These are phyloP conservation scores for Chanos chanos DNA, from an alignment of 2,797 vertebrate genomes.

Conservation along the genomic window DNA sequence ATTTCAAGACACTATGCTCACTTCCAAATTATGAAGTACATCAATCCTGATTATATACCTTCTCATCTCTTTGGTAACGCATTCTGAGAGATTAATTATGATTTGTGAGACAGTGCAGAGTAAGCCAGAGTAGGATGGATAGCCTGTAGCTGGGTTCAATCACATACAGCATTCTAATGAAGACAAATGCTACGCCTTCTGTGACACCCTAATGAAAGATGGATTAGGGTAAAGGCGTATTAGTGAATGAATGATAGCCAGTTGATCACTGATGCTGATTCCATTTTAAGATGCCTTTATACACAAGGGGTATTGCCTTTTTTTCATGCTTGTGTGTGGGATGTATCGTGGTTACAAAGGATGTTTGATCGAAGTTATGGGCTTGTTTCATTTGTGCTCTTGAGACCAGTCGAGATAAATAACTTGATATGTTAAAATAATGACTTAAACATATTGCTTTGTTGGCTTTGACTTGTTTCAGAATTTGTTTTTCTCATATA, in stretches of 20 bases:
- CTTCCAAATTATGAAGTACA: constrained; percentile 26
- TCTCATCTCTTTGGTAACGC: constrained; percentile 18
- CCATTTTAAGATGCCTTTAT: constrained; percentile 21
- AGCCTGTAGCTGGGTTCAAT: constrained; percentile 16
- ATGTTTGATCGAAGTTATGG: no score
- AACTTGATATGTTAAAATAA: no score
- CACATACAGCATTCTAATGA: constrained; percentile 40
- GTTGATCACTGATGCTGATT: constrained; percentile 4
- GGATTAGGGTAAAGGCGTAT: constrained; percentile 23
- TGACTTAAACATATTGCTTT: no score
- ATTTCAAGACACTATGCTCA: constrained; percentile 25
- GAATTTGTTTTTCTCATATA: no score
- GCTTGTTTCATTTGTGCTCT: no score
- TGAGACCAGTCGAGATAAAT: no score
- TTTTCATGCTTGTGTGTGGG: no score
- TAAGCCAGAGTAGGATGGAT: constrained; percentile 2
- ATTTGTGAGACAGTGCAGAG: constrained; percentile 29
- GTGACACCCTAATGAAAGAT: constrained; percentile 30
- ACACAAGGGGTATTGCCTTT: no score
- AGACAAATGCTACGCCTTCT: constrained; percentile 39
- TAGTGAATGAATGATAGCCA: constrained; percentile 32
- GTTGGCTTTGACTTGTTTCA: no score
- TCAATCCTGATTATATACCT: constrained; percentile 28
- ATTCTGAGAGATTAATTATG: constrained; percentile 42
- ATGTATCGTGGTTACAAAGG: no score